Evolutionary conservation across 2,888 invertebrate species (phyloP).

Genomic region (Celastrina argiolus): DNA sequence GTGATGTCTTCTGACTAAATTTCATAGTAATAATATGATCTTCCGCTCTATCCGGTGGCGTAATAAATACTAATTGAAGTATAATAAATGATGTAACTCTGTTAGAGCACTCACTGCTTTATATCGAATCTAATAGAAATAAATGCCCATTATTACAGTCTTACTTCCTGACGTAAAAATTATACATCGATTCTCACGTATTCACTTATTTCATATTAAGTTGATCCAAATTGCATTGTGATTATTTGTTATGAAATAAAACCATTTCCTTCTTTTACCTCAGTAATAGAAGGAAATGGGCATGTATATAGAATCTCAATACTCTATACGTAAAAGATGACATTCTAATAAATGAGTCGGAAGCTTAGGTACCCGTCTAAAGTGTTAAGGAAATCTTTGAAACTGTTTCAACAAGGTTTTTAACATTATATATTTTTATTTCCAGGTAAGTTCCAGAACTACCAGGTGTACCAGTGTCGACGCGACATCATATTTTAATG

Average conservation of each 20-base stretch:
- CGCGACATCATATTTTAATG: background rate
- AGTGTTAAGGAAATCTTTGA: no score
- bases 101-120: background rate
- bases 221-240: background rate
- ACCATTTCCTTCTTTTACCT: no score
- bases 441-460: conserved; percentile 18
- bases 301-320: no score
- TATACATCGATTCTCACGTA: conserved; percentile 2
- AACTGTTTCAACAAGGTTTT: background rate
- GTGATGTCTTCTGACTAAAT: background rate
- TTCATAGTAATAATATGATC: background rate
- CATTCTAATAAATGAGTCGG: no score
- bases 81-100: conserved; percentile 9
- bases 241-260: no score
- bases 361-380: no score
- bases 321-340: no score
- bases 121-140: background rate
- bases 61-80: conserved; percentile 11
- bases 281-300: no score
- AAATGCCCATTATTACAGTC: conserved; percentile 14
- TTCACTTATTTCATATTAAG: background rate
- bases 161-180: conserved; percentile 30
- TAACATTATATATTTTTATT: background rate
- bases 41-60: background rate
- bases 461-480: background rate